Base-by-base conservation (phyloP, 2,113 vertebrate genomes). In the Ibidorhyncha struthersii region DNA sequence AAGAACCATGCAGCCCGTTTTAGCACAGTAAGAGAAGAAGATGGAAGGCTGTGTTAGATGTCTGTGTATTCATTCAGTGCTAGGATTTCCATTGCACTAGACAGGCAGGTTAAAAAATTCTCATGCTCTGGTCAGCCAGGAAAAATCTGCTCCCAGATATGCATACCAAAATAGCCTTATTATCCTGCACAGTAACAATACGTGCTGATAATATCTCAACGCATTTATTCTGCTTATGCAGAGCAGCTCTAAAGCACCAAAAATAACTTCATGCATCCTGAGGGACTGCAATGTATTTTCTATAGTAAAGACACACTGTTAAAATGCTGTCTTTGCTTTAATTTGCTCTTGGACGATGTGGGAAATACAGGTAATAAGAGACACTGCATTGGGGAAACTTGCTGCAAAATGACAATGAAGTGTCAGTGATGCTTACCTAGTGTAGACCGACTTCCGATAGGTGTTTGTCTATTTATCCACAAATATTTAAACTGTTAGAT, bases 191-290 rank as follows among this genome's bases (percentile, higher is more conserved):
- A 18, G 90, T 70, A 93, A 94, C 82, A 94, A 21, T 96, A 77
- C 20, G 29, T 70, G 87, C 96, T 96, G 90, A 95, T 96, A 96
- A 93, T 94, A 96, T 89, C 93, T 93, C 89, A 65, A 65, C 41
- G 14, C 78, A 66, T 93, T 90, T 82, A 93, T 95, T 96, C 92
- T 93, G 95, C 95, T 95, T 96, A 96, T 93, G 95, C 84, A 96
- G 82, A 97, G 85, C 78, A 77, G 90, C 95, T 93, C 87, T 96
- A 56, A 91, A 93, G 88, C 53, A 89, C 92, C 32, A 43, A 90
- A 96, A 97, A 96, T 94, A 97, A 93, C 73, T 96, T 94, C 78
- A 77, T 92, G 87, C 82, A 38, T 96, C 93, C 85, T 69, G 74
- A 88, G 96, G 92, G 93, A 93, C 67, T n/a, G 49, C 71, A 82